phyloP scores from a whole-genome alignment of 1,140 invertebrate genomes.

The Drosophila pseudoananassae region DNA sequence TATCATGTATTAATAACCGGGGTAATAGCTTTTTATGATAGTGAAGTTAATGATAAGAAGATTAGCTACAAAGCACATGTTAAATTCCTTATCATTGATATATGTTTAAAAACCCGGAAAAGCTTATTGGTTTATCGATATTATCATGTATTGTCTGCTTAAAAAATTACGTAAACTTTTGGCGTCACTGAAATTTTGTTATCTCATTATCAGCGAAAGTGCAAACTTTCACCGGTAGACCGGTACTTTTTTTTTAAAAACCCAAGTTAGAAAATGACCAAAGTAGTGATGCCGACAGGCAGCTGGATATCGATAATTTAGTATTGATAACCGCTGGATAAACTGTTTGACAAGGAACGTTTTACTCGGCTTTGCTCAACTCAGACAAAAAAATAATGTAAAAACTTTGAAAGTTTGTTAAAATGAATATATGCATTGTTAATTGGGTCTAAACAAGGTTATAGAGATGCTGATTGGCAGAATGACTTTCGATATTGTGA shows the following conservation, averaged over 20 bases:
- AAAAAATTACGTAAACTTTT: background rate
- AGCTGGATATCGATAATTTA: too few relatives aligned
- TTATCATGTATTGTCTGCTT: background rate
- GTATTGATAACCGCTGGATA: too few relatives aligned
- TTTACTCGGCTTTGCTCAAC: too few relatives aligned
- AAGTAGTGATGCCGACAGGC: background rate
- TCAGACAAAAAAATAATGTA: too few relatives aligned
- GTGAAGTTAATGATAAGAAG: background rate
- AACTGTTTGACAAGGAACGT: too few relatives aligned
- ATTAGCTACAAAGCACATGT: background rate
- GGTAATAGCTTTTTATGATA: background rate
- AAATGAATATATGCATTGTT: too few relatives aligned
- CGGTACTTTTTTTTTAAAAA: slow-evolving; percentile 1
- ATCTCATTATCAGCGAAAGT: background rate
- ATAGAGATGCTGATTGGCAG: background rate
- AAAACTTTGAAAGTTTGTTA: too few relatives aligned
- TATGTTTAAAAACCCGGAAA: too few relatives aligned
- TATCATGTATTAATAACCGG: background rate
- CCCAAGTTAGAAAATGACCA: background rate
- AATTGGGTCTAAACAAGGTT: too few relatives aligned
- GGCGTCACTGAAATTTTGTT: background rate
- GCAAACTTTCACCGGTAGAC: background rate
- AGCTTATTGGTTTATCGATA: background rate
- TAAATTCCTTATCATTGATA: too few relatives aligned
- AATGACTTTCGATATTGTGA: background rate